Base-by-base conservation (phyloP, 2,113 vertebrate genomes). In the Limnothrissa miodon region DNA sequence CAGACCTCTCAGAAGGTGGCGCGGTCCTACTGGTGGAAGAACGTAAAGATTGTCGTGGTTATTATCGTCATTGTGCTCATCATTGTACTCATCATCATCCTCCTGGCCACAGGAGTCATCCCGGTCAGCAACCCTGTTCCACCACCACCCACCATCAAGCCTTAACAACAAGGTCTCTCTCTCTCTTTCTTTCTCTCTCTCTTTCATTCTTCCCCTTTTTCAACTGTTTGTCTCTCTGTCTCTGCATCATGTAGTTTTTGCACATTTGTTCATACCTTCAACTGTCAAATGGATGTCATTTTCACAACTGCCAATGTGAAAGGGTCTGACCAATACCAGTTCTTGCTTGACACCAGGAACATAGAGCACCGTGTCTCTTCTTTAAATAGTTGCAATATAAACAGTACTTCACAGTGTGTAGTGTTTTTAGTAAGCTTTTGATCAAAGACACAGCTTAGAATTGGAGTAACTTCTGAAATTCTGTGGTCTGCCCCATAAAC, bases 11-110 rank as follows among this genome's bases (percentile, higher is more conserved):
- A 96, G 91, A 98, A 98, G 89, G 93, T 99, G 89, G 96, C 96
- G 0, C 95, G 96, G 0, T 93, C 95, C 45, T 97, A 96, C 94
- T 98, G 97, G 97, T 98, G 98, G 97, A 97, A 97, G 92, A 98
- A 98, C 0, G 89, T 95, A 80, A 99, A 98, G 95, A 92, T 98
- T 92, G 90, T 98, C 0, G 59, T 95, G 48, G 33, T 96, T 81
- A 96, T 98, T 4, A 90, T 97, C 2, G 91, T 98, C 1, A 74
- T 97, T 0, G 97, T 97, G 0, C 78, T 89, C 29, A 80, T 97
- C 89, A 90, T 98, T 78, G 0, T 98, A 51, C 83, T 98, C 86
- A 87, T 98, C 90, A 97, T 98, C 81, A 91, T 97, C 80, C 95
- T 98, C 81, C 89, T 98, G 74, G 95, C 95, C 90, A 96, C 97